Percentiles rank a stretch among this genome's conserved stretches.
Evolutionary conservation across 2,797 vertebrate species (phyloP).

Genomic region (Sebastes iracundus): DNA sequence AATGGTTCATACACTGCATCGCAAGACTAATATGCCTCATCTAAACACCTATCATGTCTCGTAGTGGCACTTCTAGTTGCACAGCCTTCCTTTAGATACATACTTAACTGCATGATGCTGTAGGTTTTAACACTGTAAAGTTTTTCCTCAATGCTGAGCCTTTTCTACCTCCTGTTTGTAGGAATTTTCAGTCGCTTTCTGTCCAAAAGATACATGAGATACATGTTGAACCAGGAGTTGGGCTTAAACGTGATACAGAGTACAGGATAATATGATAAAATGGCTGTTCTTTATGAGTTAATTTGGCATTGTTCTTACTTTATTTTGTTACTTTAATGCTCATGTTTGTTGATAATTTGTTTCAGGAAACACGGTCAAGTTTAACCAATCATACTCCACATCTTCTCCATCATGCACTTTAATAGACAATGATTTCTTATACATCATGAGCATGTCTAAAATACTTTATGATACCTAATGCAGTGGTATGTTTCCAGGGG

Average conservation of each 20-base stretch:
- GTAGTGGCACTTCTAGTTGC: too few species aligned
- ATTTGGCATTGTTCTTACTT: neutral
- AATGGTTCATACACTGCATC: neutral
- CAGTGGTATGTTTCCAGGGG: neutral
- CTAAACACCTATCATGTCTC: neutral
- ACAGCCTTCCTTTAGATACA: neutral
- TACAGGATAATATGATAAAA: neutral
- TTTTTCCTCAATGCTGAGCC: neutral
- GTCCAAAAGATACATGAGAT: neutral
- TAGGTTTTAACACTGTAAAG: neutral
- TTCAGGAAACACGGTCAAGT: neutral
- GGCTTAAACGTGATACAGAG: neutral
- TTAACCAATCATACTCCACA: neutral
- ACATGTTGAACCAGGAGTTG: neutral
- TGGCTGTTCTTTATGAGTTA: neutral
- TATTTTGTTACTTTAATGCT: neutral
- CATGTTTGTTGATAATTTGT: neutral
- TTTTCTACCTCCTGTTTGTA: neutral
- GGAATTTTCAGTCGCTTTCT: neutral
- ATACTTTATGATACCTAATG: too few species aligned
- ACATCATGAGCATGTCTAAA: too few species aligned
- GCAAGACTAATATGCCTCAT: neutral
- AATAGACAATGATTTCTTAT: neutral
- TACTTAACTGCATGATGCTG: neutral
- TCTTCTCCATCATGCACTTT: neutral